phyloP scores from a whole-genome alignment of 2,888 invertebrate genomes.

The Poecilus cupreus region DNA sequence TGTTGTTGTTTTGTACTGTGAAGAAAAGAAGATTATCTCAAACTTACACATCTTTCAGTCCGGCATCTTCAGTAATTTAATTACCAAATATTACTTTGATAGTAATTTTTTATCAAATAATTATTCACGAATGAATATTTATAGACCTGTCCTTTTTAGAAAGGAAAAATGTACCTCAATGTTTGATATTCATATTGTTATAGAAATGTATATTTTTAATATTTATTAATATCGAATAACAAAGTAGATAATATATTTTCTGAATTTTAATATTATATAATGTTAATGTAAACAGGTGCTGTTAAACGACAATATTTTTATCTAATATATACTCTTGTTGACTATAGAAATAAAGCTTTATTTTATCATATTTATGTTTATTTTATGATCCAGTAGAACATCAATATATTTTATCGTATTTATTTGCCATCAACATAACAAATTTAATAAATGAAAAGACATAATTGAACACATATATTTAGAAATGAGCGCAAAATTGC shows the following conservation, averaged over 20 bases:
- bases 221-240: slow-evolving; percentile 24
- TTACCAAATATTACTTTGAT: background rate
- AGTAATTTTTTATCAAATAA: background rate
- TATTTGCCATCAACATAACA: no score
- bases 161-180: slow-evolving; percentile 15
- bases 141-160: slow-evolving; percentile 1
- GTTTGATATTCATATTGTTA: slow-evolving; percentile 21
- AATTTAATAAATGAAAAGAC: no score
- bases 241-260: background rate
- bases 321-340: slow-evolving; percentile 33
- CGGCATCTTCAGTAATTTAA: background rate
- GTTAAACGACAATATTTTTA: slow-evolving; percentile 13
- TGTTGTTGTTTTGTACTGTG: slow-evolving; percentile 84
- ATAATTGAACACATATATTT: slow-evolving; percentile 28
- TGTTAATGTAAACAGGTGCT: background rate
- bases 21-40: slow-evolving; percentile 80
- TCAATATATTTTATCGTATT: no score
- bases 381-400: background rate
- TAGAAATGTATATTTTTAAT: slow-evolving; percentile 30
- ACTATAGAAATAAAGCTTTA: slow-evolving; percentile 28
- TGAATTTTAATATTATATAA: background rate
- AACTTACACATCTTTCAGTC: slow-evolving; percentile 78
- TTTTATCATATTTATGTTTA: slow-evolving; percentile 35
- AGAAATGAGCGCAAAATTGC: slow-evolving; percentile 20
- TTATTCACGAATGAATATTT: background rate